These are phyloP conservation scores for Sphenopsis melanotis DNA, from an alignment of 2,797 vertebrate species.

Conservation along the genomic window DNA sequence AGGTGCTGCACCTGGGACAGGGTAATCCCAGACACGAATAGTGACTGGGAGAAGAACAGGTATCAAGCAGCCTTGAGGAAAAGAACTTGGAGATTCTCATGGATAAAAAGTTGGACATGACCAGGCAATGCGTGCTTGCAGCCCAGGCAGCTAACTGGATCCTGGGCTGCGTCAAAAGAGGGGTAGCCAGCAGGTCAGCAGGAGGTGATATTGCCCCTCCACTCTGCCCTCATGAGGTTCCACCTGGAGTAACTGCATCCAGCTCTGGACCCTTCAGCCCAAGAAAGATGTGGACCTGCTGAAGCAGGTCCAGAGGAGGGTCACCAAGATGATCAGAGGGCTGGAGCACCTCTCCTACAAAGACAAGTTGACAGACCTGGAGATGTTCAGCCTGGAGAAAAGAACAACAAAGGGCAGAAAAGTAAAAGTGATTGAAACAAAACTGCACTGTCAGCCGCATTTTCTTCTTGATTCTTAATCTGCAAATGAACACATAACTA, in stretches of 20 bases:
- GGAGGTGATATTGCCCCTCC: not conserved
- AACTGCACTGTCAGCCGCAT: not conserved
- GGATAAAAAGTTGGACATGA: not conserved
- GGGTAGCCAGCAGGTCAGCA: not conserved
- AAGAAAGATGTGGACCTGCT: not conserved
- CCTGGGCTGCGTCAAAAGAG: not conserved
- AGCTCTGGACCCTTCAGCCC: not conserved
- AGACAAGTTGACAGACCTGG: not conserved
- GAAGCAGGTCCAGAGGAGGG: not conserved
- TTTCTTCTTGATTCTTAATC: not conserved
- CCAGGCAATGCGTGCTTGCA: accelerated
- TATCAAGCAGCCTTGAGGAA: not conserved
- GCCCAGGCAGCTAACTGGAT: not conserved
- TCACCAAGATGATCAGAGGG: not conserved
- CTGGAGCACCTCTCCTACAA: not conserved
- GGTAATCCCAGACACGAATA: accelerated
- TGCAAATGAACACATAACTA: not conserved
- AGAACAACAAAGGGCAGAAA: not conserved
- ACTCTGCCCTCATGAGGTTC: not conserved
- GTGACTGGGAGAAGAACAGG: not conserved
- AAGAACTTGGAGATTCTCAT: not conserved
- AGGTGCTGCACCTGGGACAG: not conserved
- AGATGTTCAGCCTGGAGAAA: not conserved
- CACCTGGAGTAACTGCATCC: not conserved
- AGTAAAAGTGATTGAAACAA: not conserved